A percentile compares a stretch with the other conserved stretches of the same genome.
Conservation (phyloP, 2,113 vertebrate genomes). For the Charadrius vociferus region DNA sequence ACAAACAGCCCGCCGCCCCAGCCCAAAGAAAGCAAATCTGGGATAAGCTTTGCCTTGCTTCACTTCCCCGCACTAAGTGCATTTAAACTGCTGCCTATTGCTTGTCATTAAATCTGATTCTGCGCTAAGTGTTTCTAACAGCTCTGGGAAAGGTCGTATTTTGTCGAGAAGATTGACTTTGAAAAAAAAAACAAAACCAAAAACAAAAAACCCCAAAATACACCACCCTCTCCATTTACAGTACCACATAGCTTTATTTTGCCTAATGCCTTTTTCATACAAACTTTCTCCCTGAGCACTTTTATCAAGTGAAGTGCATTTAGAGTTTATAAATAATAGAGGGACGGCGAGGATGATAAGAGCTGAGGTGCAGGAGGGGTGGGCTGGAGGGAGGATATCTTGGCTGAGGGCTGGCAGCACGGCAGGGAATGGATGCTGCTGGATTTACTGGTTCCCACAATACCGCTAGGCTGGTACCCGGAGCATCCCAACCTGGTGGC, state of each 20-base stretch:
- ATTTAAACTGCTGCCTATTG: constrained; percentile 4
- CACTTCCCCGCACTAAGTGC: background rate
- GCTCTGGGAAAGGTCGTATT: background rate
- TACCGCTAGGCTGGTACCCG: rapidly evolving
- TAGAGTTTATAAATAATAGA: constrained; percentile 39
- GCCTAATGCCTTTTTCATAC: constrained; percentile 18
- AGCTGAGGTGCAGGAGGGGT: background rate
- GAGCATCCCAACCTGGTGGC: rapidly evolving
- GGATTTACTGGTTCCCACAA: background rate
- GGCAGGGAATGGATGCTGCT: background rate
- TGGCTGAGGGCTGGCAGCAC: background rate
- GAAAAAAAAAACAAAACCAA: background rate
- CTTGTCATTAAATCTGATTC: constrained; percentile 49
- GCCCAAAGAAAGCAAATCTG: background rate
- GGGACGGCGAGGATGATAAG: background rate
- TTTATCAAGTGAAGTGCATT: background rate
- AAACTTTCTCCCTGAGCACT: constrained; percentile 13
- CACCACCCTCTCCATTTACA: background rate
- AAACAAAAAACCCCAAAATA: background rate
- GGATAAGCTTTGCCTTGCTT: background rate
- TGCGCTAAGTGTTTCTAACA: constrained; percentile 6
- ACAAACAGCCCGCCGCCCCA: background rate
- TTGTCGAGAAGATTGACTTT: constrained; percentile 6
- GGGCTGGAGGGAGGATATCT: background rate
- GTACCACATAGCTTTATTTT: constrained; percentile 24